A percentile compares a stretch with the other conserved stretches of the same genome.
Conservation (phyloP, 2,113 vertebrate species). For the Colinus virginianus region DNA sequence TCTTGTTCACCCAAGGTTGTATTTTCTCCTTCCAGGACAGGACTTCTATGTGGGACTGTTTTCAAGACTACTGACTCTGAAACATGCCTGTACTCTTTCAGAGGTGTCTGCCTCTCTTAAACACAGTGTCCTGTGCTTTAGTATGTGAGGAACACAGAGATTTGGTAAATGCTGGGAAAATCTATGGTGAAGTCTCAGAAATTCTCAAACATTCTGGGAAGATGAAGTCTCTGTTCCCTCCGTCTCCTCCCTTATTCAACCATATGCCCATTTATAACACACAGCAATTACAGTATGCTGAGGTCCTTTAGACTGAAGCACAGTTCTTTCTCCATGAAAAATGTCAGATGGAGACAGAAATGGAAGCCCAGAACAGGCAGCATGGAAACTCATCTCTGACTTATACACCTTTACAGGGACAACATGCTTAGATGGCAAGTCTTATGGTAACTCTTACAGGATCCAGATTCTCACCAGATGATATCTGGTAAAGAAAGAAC, state of each 20-base stretch:
- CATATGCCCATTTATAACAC: neutral
- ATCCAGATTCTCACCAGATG: neutral
- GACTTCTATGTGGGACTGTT: neutral
- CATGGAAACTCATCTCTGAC: neutral
- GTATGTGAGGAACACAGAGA: neutral
- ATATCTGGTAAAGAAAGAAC: neutral
- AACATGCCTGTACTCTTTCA: neutral
- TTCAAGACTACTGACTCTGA: neutral
- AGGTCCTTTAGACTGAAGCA: neutral
- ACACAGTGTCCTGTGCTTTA: neutral
- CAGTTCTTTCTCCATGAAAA: fast-evolving
- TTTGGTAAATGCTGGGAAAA: neutral
- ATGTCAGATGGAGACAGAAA: neutral
- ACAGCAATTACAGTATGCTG: neutral
- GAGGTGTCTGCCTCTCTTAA: neutral
- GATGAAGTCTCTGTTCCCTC: neutral
- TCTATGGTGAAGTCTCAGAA: neutral
- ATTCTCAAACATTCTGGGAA: neutral
- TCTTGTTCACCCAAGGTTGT: neutral
- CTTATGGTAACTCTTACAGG: neutral
- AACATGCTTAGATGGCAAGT: neutral
- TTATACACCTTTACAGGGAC: neutral
- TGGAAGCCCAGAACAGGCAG: neutral
- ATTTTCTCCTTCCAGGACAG: neutral
- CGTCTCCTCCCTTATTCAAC: neutral